Conservation (phyloP, 2,113 vertebrate species). For the Zingel zingel region DNA sequence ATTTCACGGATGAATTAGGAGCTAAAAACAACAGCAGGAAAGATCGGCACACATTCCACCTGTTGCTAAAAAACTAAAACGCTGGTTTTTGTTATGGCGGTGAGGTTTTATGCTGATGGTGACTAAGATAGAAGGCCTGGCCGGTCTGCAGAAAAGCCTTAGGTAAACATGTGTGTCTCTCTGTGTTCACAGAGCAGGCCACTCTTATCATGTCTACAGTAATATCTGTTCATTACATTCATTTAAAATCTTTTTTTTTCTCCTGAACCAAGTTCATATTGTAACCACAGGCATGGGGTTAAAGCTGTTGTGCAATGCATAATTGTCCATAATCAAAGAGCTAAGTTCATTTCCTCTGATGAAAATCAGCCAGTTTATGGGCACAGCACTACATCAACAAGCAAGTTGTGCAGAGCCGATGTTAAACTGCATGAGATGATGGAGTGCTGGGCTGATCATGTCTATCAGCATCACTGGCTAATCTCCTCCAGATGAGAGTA, state of each 20-base stretch:
- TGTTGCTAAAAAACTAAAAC: slow-evolving; percentile 54
- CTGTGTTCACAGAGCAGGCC: slow-evolving; percentile 43
- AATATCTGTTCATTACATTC: slow-evolving; percentile 67
- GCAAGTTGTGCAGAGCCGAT: slow-evolving; percentile 3
- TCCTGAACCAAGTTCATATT: slow-evolving; percentile 38
- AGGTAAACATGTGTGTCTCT: slow-evolving; percentile 65
- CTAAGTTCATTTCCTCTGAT: slow-evolving; percentile 58
- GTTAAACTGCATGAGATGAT: slow-evolving; percentile 63
- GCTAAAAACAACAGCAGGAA: slow-evolving; percentile 77
- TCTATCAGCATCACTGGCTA: slow-evolving; percentile 70
- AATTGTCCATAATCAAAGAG: slow-evolving; percentile 59
- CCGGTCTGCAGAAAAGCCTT: slow-evolving; percentile 58
- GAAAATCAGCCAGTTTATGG: slow-evolving; percentile 56
- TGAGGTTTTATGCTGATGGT: slow-evolving; percentile 63
- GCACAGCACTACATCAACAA: slow-evolving; percentile 43
- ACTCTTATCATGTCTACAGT: slow-evolving; percentile 53
- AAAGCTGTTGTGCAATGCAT: slow-evolving; percentile 38
- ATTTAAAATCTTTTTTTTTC: slow-evolving; percentile 43
- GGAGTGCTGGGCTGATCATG: slow-evolving; percentile 59
- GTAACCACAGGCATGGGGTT: slow-evolving; percentile 7
- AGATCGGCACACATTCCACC: slow-evolving; percentile 77
- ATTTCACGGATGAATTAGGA: slow-evolving; percentile 85
- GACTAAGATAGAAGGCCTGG: slow-evolving; percentile 66
- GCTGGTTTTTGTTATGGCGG: slow-evolving; percentile 49
- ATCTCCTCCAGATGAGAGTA: slow-evolving; percentile 87